Conservation (phyloP, 92 coral and sea anemone species). For the Porites rus region DNA sequence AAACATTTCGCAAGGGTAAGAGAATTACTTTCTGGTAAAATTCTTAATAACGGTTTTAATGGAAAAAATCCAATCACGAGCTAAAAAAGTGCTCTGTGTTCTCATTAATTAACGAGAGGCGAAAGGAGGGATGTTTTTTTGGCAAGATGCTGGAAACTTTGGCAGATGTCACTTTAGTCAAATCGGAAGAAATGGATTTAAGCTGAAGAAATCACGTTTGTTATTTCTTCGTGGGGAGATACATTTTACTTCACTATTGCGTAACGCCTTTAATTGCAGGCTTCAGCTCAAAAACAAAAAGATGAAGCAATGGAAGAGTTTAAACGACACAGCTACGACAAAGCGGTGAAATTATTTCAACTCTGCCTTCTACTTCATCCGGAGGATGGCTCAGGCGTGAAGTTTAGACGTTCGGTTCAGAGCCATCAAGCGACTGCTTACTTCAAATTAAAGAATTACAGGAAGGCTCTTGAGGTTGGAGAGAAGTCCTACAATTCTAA, state of each 20-base stretch:
- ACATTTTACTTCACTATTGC: neutral
- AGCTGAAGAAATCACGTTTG: too few species aligned
- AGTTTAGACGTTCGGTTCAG: slow-evolving; percentile 2
- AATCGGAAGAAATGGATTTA: too few species aligned
- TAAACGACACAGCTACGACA: neutral
- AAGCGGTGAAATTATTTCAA: slow-evolving; percentile 4
- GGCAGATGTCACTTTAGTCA: too few species aligned
- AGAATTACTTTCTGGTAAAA: neutral
- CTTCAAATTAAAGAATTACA: slow-evolving; percentile 1
- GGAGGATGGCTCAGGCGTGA: neutral
- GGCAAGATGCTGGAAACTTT: too few species aligned
- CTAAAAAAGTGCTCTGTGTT: too few species aligned
- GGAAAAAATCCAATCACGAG: too few species aligned
- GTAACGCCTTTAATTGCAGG: neutral
- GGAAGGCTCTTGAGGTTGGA: slow-evolving; percentile 6
- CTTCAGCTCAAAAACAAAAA: neutral
- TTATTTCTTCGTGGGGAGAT: too few species aligned
- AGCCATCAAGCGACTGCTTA: slow-evolving; percentile 9
- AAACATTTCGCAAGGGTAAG: neutral
- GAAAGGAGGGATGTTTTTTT: too few species aligned
- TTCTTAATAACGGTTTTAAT: too few species aligned
- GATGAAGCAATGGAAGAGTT: slow-evolving; percentile 4
- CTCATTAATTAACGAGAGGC: too few species aligned
- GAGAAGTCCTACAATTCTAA: neutral
- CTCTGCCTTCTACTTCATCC: slow-evolving; percentile 20